These are phyloP conservation scores for Trissoscelio sp. DNA, from an alignment of 2,888 invertebrate species.

Conservation along the genomic window DNA sequence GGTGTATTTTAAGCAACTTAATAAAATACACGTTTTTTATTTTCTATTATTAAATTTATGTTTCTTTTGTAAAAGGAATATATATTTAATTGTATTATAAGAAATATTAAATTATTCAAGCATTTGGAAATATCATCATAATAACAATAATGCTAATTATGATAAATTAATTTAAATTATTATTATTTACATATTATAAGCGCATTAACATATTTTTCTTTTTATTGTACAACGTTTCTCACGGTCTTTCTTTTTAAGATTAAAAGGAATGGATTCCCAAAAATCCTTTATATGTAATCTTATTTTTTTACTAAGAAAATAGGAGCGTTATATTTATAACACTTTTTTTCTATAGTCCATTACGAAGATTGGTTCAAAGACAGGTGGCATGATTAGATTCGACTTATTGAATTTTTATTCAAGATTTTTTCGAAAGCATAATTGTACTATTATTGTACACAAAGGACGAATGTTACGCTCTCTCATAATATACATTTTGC, in stretches of 20 bases:
- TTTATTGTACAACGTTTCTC: too few species aligned
- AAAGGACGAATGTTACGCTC: conserved; percentile 31
- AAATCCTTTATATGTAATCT: conserved; percentile 1
- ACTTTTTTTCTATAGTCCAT: conserved; percentile 13
- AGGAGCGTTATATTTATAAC: not conserved
- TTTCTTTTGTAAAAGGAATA: not conserved
- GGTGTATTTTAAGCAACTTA: not conserved
- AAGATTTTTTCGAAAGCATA: conserved; percentile 42
- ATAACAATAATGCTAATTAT: too few species aligned
- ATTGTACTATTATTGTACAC: conserved; percentile 45
- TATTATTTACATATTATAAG: too few species aligned
- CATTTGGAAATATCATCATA: too few species aligned
- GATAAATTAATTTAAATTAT: too few species aligned
- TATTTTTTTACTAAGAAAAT: not conserved
- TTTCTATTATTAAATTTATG: conserved; percentile 3
- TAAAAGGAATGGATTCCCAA: not conserved
- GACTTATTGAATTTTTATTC: conserved; percentile 48
- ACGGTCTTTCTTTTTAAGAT: too few species aligned
- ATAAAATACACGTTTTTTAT: conserved; percentile 1
- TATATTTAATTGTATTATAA: too few species aligned
- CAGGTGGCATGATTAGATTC: conserved; percentile 43
- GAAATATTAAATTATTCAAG: too few species aligned
- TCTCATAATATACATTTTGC: conserved; percentile 47
- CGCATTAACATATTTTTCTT: too few species aligned
- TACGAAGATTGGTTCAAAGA: conserved; percentile 9